A percentile compares a stretch with the other conserved stretches of the same genome.
phyloP scores from a whole-genome alignment of 2,797 vertebrate species.

The Poeciliopsis infans region DNA sequence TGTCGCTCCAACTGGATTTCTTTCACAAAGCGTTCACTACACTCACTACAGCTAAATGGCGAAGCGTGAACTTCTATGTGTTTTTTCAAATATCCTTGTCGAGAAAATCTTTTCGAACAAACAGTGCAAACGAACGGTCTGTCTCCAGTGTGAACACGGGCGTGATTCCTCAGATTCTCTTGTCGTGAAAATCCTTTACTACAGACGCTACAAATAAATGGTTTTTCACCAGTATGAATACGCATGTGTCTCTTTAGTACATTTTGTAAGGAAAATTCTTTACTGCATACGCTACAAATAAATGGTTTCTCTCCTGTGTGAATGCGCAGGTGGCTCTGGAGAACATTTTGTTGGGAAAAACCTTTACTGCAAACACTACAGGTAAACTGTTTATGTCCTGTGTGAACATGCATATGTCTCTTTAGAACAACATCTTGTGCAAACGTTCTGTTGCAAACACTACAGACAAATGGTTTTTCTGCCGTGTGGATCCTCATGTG shows the following conservation, averaged over 20 bases:
- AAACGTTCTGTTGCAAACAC: neutral
- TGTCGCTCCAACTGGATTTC: neutral
- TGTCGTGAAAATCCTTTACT: neutral
- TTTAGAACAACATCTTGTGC: neutral
- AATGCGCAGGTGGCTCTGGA: neutral
- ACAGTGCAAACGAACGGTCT: neutral
- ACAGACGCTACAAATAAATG: neutral
- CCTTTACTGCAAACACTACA: neutral
- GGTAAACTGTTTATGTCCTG: neutral
- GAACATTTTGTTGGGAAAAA: neutral
- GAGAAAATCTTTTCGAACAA: neutral
- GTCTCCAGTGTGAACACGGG: neutral
- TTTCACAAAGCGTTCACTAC: neutral
- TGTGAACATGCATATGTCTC: neutral
- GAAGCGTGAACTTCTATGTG: neutral
- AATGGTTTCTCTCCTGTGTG: neutral
- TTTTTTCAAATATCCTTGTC: neutral
- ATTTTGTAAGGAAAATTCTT: neutral
- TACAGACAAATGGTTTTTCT: neutral
- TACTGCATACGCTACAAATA: neutral
- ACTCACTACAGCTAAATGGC: neutral
- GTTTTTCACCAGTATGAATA: neutral
- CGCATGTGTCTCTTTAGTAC: neutral
- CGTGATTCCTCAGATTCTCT: neutral
- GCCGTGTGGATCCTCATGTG: neutral